A percentile compares a stretch with the other conserved stretches of the same genome.
These are phyloP conservation scores for Gavia stellata DNA, from an alignment of 2,113 vertebrate genomes.

Conservation along the genomic window DNA sequence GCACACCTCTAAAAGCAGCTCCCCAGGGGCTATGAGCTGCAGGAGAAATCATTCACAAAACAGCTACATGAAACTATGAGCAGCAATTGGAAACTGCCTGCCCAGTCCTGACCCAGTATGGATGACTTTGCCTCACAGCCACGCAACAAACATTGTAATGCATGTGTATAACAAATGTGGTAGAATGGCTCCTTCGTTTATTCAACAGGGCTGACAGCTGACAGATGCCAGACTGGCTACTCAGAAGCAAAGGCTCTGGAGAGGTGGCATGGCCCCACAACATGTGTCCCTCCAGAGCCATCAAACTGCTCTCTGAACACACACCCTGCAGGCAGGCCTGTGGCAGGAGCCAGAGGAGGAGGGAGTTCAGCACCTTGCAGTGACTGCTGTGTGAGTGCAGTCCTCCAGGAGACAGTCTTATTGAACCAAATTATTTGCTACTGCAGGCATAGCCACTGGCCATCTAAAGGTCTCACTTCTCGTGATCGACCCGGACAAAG, in stretches of 20 bases:
- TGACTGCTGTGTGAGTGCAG: neutral
- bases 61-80: neutral
- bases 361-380: neutral
- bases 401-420: neutral
- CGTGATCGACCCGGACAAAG: neutral
- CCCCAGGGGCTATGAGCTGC: neutral
- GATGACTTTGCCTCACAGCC: neutral
- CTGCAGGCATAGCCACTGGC: neutral
- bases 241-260: neutral
- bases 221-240: neutral
- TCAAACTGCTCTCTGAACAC: neutral
- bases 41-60: neutral
- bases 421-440: neutral
- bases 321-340: neutral
- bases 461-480: neutral
- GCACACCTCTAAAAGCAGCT: neutral
- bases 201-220: neutral
- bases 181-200: neutral
- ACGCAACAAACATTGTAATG: neutral
- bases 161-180: neutral
- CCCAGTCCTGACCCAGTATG: neutral
- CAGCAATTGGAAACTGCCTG: neutral
- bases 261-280: neutral
- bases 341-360: neutral
- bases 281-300: neutral